These are phyloP conservation scores for Vipera ursinii DNA, from an alignment of 2,797 vertebrate species.

Conservation along the genomic window DNA sequence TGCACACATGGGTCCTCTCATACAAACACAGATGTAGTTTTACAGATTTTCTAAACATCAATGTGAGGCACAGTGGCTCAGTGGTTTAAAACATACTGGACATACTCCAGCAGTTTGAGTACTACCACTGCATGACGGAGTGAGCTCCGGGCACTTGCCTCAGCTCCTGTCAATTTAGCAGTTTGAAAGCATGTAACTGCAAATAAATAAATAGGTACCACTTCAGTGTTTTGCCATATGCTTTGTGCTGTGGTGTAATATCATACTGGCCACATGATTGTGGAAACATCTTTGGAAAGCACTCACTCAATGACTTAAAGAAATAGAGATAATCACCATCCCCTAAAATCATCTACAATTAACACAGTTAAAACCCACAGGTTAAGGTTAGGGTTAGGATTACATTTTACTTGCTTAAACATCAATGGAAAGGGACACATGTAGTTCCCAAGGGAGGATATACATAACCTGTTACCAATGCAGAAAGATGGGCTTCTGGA, in stretches of 20 bases:
- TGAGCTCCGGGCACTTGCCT: background rate
- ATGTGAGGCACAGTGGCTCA: background rate
- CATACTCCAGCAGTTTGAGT: background rate
- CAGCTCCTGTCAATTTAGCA: background rate
- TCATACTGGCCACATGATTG: background rate
- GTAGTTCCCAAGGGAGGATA: background rate
- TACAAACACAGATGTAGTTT: background rate
- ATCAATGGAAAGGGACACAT: background rate
- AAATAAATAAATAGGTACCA: background rate
- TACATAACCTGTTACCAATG: background rate
- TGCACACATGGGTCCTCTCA: background rate
- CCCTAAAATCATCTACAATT: background rate
- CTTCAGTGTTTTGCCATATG: background rate
- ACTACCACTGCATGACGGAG: background rate
- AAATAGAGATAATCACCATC: background rate
- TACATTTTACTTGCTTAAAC: background rate
- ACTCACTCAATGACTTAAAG: background rate
- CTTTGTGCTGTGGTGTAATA: background rate
- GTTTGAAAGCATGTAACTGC: background rate
- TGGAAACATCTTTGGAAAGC: background rate
- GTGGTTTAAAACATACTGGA: background rate
- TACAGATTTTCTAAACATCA: background rate
- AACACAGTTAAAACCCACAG: background rate
- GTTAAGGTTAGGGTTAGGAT: background rate
- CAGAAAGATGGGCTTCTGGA: background rate